Conservation (phyloP, 2,113 vertebrate genomes). For the Chamaetylas fuelleborni region DNA sequence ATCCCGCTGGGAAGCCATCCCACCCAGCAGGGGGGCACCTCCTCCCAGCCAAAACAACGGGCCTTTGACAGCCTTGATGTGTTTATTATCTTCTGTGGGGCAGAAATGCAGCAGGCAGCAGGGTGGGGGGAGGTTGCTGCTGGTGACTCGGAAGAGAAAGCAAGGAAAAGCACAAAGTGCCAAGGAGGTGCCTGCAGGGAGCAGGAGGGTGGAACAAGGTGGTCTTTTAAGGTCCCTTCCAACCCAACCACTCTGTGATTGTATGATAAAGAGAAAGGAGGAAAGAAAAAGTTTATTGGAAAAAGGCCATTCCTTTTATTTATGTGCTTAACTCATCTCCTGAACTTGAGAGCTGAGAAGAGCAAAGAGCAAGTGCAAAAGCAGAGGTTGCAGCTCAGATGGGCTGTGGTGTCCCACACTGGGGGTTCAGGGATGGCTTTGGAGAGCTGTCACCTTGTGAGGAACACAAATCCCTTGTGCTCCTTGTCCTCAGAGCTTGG, state of each 20-base stretch:
- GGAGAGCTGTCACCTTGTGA: not conserved
- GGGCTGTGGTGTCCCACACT: not conserved
- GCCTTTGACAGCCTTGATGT: conserved; percentile 54
- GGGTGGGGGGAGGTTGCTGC: not conserved
- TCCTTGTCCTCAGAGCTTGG: not conserved
- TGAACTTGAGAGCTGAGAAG: not conserved
- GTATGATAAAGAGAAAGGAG: not conserved
- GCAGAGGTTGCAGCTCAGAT: not conserved
- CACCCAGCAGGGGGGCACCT: not conserved
- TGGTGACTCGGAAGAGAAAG: not conserved
- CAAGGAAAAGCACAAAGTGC: not conserved
- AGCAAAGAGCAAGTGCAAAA: not conserved
- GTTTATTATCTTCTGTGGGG: conserved; percentile 3
- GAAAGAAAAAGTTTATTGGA: not conserved
- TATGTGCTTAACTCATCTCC: not conserved
- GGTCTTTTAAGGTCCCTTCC: not conserved
- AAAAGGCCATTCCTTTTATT: not conserved
- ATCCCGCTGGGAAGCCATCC: not conserved
- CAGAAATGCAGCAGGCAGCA: not conserved
- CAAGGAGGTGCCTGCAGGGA: not conserved
- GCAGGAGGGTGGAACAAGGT: not conserved
- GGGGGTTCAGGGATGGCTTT: not conserved
- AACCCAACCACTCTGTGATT: not conserved
- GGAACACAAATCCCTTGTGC: not conserved
- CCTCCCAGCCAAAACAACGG: not conserved